A percentile compares a stretch with the other conserved stretches of the same genome.
Evolutionary conservation across 2,113 vertebrate genomes (phyloP).

Genomic region (Ursus arctos): DNA sequence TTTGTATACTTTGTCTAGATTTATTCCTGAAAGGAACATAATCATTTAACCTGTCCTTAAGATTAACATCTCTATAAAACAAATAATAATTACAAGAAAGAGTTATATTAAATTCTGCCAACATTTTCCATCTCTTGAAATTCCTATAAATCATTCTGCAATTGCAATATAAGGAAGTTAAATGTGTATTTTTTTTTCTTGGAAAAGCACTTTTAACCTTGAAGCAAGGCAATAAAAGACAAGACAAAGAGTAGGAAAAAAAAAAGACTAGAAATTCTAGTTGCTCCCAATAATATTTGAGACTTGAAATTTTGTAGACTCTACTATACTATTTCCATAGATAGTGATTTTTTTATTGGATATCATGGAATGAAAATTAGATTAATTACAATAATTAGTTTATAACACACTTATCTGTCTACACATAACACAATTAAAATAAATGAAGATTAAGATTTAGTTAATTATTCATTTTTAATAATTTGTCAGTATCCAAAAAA

Average conservation of each 20-base stretch:
- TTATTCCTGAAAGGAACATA: background rate
- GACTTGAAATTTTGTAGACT: background rate
- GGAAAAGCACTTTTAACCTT: background rate
- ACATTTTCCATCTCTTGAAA: background rate
- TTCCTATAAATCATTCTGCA: background rate
- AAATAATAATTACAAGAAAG: background rate
- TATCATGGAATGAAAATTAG: background rate
- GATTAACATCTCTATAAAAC: background rate
- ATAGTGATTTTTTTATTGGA: background rate
- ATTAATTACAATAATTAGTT: background rate
- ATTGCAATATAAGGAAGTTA: background rate
- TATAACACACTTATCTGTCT: background rate
- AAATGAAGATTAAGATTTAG: background rate
- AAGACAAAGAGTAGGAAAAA: background rate
- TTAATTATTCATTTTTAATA: background rate
- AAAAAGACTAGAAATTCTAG: background rate
- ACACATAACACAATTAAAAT: background rate
- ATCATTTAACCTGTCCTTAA: background rate
- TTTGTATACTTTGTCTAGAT: constrained; percentile 12
- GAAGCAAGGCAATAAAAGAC: background rate
- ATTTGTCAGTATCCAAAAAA: background rate
- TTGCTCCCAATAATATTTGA: background rate
- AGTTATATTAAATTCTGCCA: background rate
- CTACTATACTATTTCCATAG: background rate
- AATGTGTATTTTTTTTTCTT: background rate